Evolutionary conservation across 2,888 invertebrate species (phyloP).

Genomic region (Cheilosia scutellata): DNA sequence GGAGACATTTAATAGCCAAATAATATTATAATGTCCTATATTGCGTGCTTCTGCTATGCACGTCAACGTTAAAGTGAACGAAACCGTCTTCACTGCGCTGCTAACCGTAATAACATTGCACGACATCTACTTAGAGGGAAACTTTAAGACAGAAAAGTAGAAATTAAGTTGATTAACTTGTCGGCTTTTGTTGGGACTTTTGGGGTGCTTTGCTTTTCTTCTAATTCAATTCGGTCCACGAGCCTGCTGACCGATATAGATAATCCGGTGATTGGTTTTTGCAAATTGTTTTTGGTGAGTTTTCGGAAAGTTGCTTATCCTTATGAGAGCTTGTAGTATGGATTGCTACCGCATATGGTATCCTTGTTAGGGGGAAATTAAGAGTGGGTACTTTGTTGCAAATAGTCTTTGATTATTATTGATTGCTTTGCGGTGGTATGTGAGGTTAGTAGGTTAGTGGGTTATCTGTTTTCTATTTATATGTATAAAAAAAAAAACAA

Average conservation of each 20-base stretch:
- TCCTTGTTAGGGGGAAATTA: too few species aligned
- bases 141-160: conserved; percentile 12
- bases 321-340: not conserved
- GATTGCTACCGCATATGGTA: not conserved
- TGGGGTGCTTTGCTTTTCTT: conserved; percentile 5
- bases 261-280: not conserved
- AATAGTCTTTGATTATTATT: too few species aligned
- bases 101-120: conserved; percentile 2
- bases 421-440: too few species aligned
- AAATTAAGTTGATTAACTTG: conserved; percentile 50
- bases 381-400: too few species aligned
- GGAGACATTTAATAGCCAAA: not conserved
- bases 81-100: conserved; percentile 7
- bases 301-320: conserved; percentile 14
- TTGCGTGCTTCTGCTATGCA: conserved; percentile 3
- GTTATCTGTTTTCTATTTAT: too few species aligned
- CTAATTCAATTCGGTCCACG: conserved; percentile 24
- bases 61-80: conserved; percentile 31
- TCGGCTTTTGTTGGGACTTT: conserved; percentile 29
- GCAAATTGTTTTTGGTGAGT: not conserved
- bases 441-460: too few species aligned
- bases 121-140: conserved; percentile 21
- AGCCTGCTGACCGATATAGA: not conserved
- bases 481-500: too few species aligned
- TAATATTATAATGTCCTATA: not conserved